Conservation (phyloP, 2,113 vertebrate species). For the Oceanodroma tethys region DNA sequence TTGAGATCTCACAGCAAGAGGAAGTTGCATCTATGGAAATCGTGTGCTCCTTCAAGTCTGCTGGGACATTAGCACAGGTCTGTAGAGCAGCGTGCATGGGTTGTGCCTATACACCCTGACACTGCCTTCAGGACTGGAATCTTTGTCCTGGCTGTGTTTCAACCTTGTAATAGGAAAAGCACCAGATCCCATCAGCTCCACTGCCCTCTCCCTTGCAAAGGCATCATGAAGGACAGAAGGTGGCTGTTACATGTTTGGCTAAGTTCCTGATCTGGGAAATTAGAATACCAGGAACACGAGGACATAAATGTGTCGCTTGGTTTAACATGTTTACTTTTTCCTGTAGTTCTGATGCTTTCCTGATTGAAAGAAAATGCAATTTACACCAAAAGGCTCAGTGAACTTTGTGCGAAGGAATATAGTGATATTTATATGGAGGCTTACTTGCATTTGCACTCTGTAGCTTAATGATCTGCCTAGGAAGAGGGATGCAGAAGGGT, state of each 20-base stretch:
- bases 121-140: neutral
- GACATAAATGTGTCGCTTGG: neutral
- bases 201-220: neutral
- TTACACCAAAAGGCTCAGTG: neutral
- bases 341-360: neutral
- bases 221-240: neutral
- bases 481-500: neutral
- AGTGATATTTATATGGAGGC: neutral
- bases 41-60: neutral
- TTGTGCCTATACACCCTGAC: neutral
- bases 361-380: neutral
- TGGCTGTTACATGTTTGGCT: neutral
- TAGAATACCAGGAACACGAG: neutral
- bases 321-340: neutral
- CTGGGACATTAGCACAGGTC: neutral
- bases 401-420: neutral
- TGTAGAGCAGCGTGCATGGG: neutral
- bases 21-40: neutral
- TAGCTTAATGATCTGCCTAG: neutral
- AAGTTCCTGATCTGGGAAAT: neutral
- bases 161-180: neutral
- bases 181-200: neutral
- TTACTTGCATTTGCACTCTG: neutral
- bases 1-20: neutral
- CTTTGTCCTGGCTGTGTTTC: neutral